Conservation (phyloP, 1,140 invertebrate species). For the Heliconius himera region DNA sequence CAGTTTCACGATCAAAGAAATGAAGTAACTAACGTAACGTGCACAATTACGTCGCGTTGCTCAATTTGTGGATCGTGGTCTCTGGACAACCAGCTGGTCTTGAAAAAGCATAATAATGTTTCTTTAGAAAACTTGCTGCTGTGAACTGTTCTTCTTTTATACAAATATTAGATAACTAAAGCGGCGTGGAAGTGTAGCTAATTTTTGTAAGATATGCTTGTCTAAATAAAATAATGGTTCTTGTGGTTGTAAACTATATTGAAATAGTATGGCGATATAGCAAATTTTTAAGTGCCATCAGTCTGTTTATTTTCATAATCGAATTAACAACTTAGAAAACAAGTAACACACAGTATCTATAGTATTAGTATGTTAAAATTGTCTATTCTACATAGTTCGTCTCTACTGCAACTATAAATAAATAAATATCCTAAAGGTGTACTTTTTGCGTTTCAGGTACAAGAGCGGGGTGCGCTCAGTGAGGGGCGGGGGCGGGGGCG, state of each 20-base stretch:
- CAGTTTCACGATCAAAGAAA: slow-evolving; percentile 54
- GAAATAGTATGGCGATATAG: background rate
- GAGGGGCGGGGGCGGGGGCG: slow-evolving; percentile 70
- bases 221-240: background rate
- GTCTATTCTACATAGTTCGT: too few relatives aligned
- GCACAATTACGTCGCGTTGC: slow-evolving; percentile 35
- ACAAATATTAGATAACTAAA: background rate
- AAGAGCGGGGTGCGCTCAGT: slow-evolving; percentile 82
- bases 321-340: too few relatives aligned
- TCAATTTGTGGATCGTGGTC: slow-evolving; percentile 34
- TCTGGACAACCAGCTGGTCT: slow-evolving; percentile 14
- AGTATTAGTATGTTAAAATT: background rate
- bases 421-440: background rate
- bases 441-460: slow-evolving; percentile 62
- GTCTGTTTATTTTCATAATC: too few relatives aligned
- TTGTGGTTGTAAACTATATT: background rate
- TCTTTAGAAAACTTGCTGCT: slow-evolving; percentile 6
- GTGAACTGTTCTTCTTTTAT: slow-evolving; percentile 4
- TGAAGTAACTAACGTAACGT: slow-evolving; percentile 46
- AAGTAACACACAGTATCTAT: too few relatives aligned
- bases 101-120: background rate
- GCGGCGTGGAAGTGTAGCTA: background rate
- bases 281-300: background rate
- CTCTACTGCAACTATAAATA: background rate
- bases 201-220: slow-evolving; percentile 2